Percentiles rank a stretch among this genome's conserved stretches.
Evolutionary conservation across 2,113 vertebrate species (phyloP).

Genomic region (Bothrops jararaca): DNA sequence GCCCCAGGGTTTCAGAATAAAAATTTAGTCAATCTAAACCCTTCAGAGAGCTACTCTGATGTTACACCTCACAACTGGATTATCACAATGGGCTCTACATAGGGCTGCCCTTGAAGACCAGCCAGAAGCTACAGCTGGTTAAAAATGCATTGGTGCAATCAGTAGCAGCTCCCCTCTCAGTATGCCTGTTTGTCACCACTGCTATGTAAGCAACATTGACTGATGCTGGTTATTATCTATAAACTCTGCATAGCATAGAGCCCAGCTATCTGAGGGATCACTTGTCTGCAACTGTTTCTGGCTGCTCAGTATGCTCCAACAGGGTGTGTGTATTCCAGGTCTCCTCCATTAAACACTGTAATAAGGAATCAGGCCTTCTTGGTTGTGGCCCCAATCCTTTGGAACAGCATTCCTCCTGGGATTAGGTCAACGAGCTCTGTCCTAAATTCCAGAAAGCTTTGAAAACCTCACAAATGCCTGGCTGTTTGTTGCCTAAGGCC

Average conservation of each 20-base stretch:
- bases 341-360: background rate
- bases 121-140: background rate
- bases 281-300: background rate
- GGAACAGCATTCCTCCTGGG: background rate
- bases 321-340: background rate
- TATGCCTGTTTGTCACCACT: background rate
- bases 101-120: background rate
- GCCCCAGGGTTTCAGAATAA: background rate
- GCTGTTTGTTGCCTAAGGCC: background rate
- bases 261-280: background rate
- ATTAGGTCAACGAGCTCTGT: background rate
- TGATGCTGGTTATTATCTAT: background rate
- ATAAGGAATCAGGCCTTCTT: background rate
- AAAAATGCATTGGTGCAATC: background rate
- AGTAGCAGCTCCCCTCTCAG: background rate
- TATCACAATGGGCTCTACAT: background rate
- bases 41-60: background rate
- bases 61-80: background rate
- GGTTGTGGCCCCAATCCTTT: background rate
- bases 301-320: background rate
- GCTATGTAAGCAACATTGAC: background rate
- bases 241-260: background rate
- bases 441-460: background rate
- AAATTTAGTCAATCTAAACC: slow-evolving; percentile 15
- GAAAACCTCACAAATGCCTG: background rate